A percentile compares a stretch with the other conserved stretches of the same genome.
These are phyloP conservation scores for Notarius lentiginosus DNA, from an alignment of 2,113 vertebrate genomes.

Conservation along the genomic window DNA sequence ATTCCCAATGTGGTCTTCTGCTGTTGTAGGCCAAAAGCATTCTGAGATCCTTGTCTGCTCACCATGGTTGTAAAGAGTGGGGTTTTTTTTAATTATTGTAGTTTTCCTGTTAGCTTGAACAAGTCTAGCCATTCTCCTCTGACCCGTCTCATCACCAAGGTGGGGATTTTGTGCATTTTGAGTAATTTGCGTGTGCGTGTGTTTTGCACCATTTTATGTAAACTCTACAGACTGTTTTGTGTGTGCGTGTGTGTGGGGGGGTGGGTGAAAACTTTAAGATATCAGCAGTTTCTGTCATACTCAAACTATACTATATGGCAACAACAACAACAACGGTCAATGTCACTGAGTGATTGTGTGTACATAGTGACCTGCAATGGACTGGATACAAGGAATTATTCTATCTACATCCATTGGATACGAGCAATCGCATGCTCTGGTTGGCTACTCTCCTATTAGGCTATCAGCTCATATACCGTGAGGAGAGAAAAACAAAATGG, in stretches of 20 bases:
- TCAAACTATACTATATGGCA: background rate
- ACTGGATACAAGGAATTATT: background rate
- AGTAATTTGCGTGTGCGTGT: background rate
- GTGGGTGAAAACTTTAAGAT: background rate
- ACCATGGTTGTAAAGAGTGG: background rate
- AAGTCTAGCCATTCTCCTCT: background rate
- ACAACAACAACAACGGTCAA: background rate
- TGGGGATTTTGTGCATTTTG: background rate
- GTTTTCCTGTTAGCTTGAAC: background rate
- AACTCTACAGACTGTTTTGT: background rate
- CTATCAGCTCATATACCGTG: no score
- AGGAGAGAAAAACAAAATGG: no score
- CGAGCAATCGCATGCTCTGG: no score
- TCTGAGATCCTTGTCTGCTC: background rate
- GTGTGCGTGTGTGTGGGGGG: background rate
- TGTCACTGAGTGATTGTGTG: background rate
- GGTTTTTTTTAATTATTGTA: background rate
- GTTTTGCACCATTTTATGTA: background rate
- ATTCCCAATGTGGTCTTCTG: background rate
- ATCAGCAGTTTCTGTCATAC: background rate
- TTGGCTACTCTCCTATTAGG: no score
- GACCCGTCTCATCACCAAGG: background rate
- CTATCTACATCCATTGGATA: no score
- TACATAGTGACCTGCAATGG: background rate
- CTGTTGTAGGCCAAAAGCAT: background rate